Conservation (phyloP, 30 jellyfish, hydroid and myxozoan genomes). For the Haliclystus octoradiatus region DNA sequence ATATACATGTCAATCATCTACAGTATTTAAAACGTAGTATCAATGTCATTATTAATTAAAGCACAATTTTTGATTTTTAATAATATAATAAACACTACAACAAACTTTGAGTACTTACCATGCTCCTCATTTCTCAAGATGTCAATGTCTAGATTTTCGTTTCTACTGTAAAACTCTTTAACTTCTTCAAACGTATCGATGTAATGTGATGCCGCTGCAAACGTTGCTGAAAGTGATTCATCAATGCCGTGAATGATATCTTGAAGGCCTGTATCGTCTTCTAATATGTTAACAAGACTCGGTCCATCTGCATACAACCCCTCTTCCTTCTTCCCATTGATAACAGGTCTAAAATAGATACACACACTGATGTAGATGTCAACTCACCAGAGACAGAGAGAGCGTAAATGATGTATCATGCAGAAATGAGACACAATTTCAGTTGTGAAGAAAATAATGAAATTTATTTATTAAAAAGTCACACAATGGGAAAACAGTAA, state of each 20-base stretch:
- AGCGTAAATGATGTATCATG: too few species aligned
- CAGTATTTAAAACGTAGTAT: too few species aligned
- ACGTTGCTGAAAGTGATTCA: slow-evolving; percentile 70
- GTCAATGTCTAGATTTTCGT: slow-evolving; percentile 64
- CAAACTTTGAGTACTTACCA: too few species aligned
- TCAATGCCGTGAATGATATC: slow-evolving; percentile 51
- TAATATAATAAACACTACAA: too few species aligned
- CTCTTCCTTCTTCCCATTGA: slow-evolving; percentile 90
- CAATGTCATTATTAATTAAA: too few species aligned
- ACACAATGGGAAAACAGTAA: too few species aligned
- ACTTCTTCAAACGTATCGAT: slow-evolving; percentile 64
- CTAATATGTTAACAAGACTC: slow-evolving; percentile 81
- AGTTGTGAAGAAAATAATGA: too few species aligned
- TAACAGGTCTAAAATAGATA: slow-evolving; percentile 48
- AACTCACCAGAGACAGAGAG: too few species aligned
- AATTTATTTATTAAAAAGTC: too few species aligned
- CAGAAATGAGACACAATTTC: too few species aligned
- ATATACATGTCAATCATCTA: too few species aligned
- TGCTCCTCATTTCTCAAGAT: slow-evolving; percentile 40
- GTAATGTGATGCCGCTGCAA: slow-evolving; percentile 73
- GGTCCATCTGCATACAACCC: slow-evolving; percentile 94
- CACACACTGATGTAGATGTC: background rate
- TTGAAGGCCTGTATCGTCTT: slow-evolving; percentile 65
- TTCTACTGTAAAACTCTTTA: slow-evolving; percentile 64
- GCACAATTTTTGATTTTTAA: too few species aligned